Percentiles rank a stretch among this genome's conserved stretches.
phyloP scores from a whole-genome alignment of 2,797 vertebrate genomes.

The Malurus splendens region DNA sequence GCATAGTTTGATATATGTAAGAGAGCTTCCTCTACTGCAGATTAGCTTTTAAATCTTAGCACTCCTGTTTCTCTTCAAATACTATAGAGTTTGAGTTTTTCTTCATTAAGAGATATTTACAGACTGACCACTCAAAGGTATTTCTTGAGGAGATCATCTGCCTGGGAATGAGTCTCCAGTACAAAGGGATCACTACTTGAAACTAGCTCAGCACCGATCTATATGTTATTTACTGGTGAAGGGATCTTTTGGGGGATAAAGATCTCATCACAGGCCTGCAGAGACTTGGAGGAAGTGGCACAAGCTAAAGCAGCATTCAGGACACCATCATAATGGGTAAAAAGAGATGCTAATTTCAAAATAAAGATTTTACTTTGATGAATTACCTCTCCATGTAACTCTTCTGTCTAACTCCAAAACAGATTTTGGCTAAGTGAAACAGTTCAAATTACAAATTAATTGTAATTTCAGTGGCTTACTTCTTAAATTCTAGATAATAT shows the following conservation, averaged over 20 bases:
- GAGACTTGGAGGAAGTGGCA: not conserved
- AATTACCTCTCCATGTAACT: not conserved
- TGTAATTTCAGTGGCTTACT: not conserved
- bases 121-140: not conserved
- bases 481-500: not conserved
- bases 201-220: not conserved
- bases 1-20: not conserved
- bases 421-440: not conserved
- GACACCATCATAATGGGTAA: not conserved
- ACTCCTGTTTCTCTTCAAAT: not conserved
- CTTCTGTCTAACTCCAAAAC: not conserved
- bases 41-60: not conserved
- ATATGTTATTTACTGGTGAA: not conserved
- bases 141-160: not conserved
- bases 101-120: not conserved
- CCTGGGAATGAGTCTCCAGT: not conserved
- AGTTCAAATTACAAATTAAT: not conserved
- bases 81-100: not conserved
- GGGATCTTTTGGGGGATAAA: not conserved
- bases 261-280: accelerated
- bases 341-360: not conserved
- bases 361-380: not conserved
- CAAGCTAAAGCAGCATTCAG: not conserved
- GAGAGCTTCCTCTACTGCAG: not conserved
- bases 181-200: not conserved